phyloP scores from a whole-genome alignment of 2,113 vertebrate genomes.

The Rhabdomys dilectus region DNA sequence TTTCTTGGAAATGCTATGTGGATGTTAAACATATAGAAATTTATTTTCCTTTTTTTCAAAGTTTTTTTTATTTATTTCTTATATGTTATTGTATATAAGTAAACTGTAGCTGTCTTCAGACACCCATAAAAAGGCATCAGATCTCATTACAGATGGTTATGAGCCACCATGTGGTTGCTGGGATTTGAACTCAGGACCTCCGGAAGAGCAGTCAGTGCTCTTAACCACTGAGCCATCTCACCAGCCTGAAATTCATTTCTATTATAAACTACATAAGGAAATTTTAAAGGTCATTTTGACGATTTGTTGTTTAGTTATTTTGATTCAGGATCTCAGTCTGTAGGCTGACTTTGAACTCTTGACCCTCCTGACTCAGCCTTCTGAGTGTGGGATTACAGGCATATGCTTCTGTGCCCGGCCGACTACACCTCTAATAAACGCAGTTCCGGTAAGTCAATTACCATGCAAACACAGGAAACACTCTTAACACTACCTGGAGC shows the following conservation, averaged over 20 bases:
- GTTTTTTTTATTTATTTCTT: too few species aligned
- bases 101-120: too few species aligned
- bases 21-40: background rate
- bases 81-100: too few species aligned
- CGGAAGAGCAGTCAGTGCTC: too few species aligned
- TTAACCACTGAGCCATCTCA: too few species aligned
- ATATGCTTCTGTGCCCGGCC: background rate
- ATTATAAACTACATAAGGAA: background rate
- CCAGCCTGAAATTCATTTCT: background rate
- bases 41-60: background rate
- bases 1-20: background rate
- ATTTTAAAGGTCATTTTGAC: constrained; percentile 49
- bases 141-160: too few species aligned
- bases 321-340: background rate
- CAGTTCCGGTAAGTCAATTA: constrained; percentile 33
- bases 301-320: background rate
- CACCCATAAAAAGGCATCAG: too few species aligned
- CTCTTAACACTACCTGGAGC: constrained; percentile 11
- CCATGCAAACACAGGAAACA: background rate
- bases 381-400: background rate
- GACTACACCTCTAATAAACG: background rate
- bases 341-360: background rate
- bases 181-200: too few species aligned
- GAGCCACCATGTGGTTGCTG: too few species aligned
- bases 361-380: background rate